Percentiles rank a stretch among this genome's conserved stretches.
Evolutionary conservation across 2,888 invertebrate genomes (phyloP).

Genomic region (Nipponacmea schrenckii): DNA sequence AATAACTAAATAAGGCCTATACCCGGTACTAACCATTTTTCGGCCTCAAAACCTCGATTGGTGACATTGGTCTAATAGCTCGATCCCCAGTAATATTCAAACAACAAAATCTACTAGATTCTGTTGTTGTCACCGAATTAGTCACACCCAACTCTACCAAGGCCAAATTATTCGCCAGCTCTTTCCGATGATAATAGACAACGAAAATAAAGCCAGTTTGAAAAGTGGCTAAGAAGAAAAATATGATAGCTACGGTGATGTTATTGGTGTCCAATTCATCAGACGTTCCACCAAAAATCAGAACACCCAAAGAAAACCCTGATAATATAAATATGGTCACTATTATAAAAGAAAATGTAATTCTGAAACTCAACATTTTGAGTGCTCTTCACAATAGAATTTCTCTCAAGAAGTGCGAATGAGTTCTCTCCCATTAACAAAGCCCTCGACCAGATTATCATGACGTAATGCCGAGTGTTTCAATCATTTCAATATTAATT

Average conservation of each 20-base stretch:
- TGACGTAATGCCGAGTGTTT: too few relatives aligned
- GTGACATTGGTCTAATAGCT: too few relatives aligned
- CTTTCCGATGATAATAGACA: background rate
- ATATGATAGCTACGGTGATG: constrained; percentile 3
- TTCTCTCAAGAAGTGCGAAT: too few relatives aligned
- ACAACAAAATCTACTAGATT: too few relatives aligned
- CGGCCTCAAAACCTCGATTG: too few relatives aligned
- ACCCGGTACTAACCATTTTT: too few relatives aligned
- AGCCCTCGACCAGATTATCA: background rate
- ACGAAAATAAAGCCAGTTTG: constrained; percentile 9
- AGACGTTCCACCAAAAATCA: background rate
- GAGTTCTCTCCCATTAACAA: background rate
- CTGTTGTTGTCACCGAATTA: too few relatives aligned
- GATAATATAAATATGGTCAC: constrained; percentile 4
- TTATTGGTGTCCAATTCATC: background rate
- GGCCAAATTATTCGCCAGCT: background rate
- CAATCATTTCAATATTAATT: too few relatives aligned
- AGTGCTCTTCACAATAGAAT: too few relatives aligned
- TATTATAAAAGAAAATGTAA: background rate
- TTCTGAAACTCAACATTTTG: background rate
- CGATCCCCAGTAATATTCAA: too few relatives aligned
- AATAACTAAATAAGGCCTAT: too few relatives aligned
- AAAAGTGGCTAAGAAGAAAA: constrained; percentile 7
- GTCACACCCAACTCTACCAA: too few relatives aligned
- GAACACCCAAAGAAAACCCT: constrained; percentile 4